Percentiles rank a stretch among this genome's conserved stretches.
Conservation (phyloP, 2,888 invertebrate genomes). For the Suillia variegata region DNA sequence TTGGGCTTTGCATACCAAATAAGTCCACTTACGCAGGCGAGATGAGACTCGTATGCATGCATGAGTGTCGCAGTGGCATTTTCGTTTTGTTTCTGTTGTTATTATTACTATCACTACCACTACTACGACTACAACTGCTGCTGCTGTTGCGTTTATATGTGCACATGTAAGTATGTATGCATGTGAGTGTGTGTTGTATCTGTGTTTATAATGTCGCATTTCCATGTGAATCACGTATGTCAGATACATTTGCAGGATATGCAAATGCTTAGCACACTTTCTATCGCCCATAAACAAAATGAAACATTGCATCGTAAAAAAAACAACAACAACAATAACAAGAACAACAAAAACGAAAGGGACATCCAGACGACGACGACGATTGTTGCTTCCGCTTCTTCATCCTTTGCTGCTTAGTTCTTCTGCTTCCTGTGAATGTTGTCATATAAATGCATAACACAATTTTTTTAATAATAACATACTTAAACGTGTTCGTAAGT, state of each 20-base stretch:
- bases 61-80: background rate
- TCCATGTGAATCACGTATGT: constrained; percentile 25
- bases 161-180: too few relatives aligned
- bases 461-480: too few relatives aligned
- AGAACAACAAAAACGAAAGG: too few relatives aligned
- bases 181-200: too few relatives aligned
- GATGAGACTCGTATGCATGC: background rate
- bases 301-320: constrained; percentile 5
- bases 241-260: constrained; percentile 26
- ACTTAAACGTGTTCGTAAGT: too few relatives aligned
- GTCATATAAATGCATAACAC: too few relatives aligned
- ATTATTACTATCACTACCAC: background rate
- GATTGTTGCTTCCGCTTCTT: too few relatives aligned
- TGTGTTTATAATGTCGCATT: constrained; percentile 22
- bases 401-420: too few relatives aligned
- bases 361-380: too few relatives aligned
- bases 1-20: constrained; percentile 1
- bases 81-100: background rate
- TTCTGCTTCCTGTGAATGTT: too few relatives aligned
- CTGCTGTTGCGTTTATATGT: too few relatives aligned
- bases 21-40: too few relatives aligned
- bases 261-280: constrained; percentile 22
- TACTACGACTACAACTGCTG: background rate
- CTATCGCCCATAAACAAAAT: constrained; percentile 5
- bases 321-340: background rate